Evolutionary conservation across 1,140 invertebrate genomes (phyloP).

Genomic region (Physella acuta): DNA sequence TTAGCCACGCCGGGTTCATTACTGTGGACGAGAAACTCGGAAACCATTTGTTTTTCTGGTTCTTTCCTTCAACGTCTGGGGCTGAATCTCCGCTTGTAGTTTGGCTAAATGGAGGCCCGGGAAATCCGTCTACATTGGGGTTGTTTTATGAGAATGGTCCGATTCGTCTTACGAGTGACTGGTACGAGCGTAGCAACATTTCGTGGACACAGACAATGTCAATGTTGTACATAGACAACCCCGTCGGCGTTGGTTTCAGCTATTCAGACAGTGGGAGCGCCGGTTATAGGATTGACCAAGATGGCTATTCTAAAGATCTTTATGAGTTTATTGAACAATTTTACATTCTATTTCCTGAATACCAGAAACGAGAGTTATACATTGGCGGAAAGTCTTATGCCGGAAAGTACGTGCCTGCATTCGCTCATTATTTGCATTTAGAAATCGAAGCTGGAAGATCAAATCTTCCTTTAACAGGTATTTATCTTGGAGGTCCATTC

Average conservation of each 20-base stretch:
- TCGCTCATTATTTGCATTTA: constrained; percentile 75
- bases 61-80: constrained; percentile 71
- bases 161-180: background rate
- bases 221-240: constrained; percentile 85
- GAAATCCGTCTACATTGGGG: constrained; percentile 74
- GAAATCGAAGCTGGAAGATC: constrained; percentile 51
- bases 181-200: background rate
- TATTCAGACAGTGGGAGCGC: constrained; percentile 46
- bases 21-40: constrained; percentile 75
- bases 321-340: constrained; percentile 57
- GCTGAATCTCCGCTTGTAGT: constrained; percentile 70
- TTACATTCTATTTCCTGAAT: constrained; percentile 56
- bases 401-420: constrained; percentile 74
- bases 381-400: constrained; percentile 58
- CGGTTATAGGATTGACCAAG: constrained; percentile 55
- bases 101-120: constrained; percentile 83
- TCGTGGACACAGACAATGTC: constrained; percentile 76
- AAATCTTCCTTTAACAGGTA: constrained; percentile 34
- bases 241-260: constrained; percentile 65
- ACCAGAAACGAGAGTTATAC: constrained; percentile 56
- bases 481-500: constrained; percentile 21
- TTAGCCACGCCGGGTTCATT: constrained; percentile 67
- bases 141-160: constrained; percentile 81
- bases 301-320: constrained; percentile 54
- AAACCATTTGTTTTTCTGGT: constrained; percentile 86